phyloP scores from a whole-genome alignment of 2,797 vertebrate species.

The Rhinatrema bivittatum region DNA sequence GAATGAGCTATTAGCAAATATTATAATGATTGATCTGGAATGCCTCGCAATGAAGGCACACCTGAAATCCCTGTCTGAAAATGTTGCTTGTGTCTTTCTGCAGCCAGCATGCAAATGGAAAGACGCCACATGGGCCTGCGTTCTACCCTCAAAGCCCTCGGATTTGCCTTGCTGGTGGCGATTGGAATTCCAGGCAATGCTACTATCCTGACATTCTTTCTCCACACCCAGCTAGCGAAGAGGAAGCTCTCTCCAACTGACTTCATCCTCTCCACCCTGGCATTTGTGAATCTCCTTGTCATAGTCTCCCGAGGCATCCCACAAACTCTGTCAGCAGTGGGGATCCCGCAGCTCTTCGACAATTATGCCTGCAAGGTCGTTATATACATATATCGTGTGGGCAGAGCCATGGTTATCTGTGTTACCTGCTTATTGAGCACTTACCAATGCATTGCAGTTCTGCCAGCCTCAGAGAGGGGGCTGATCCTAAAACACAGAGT shows the following conservation, averaged over 20 bases:
- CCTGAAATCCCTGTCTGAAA: too few relatives aligned
- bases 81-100: too few relatives aligned
- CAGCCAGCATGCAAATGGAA: not conserved
- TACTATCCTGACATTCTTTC: not conserved
- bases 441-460: conserved; percentile 9
- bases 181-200: conserved; percentile 1
- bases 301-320: conserved; percentile 8
- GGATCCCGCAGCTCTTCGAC: conserved; percentile 3
- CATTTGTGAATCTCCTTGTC: conserved; percentile 1
- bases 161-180: not conserved
- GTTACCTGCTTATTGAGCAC: conserved; percentile 8
- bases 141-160: not conserved
- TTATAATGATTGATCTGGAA: too few relatives aligned
- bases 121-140: not conserved
- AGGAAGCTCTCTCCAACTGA: not conserved
- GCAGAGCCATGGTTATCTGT: conserved; percentile 14
- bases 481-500: not conserved
- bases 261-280: not conserved
- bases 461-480: conserved; percentile 1
- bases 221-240: not conserved
- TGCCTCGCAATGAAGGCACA: too few relatives aligned
- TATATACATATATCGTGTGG: conserved; percentile 2
- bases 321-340: conserved; percentile 4
- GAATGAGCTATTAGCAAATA: too few relatives aligned
- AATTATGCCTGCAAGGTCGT: conserved; percentile 8